Evolutionary conservation across 2,797 vertebrate genomes (phyloP), one percentile per base, ranked within the genome.

Genomic region (Anas bernieri): DNA sequence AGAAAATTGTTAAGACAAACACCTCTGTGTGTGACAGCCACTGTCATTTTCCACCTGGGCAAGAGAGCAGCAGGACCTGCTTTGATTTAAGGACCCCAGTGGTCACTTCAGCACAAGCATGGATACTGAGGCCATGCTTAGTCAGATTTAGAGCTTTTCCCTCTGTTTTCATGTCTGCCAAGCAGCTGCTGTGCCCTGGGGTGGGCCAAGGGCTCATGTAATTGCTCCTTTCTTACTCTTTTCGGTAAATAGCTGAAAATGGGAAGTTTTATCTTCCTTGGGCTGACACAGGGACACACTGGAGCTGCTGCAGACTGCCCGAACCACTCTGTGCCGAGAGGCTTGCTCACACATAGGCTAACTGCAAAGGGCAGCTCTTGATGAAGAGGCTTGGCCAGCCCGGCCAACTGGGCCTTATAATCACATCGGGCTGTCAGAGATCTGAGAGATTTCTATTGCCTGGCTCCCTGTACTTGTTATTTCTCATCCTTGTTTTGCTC

Each of bases 381-480:
- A 93, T 92, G 63, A 82, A 93, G 88, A 90, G n/a, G 52, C 52
- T 86, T 78, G 88, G n/a, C 52, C 5, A 4, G 4, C 50, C 83
- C 76, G n/a, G 46, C 72, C 81, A 79, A 33, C 46, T 58, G 72
- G 37, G 28, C 67, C 62, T 78, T 93, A 39, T 59, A 83, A 88
- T 86, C 76, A 78, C 33, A 46, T 15, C 55, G 78, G 17, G 5
- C 25, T 12, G 3, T 15, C 69, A 78, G 46, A 69, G 41, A 31
- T 78, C 69, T 88, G 66, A 83, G 41, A 73, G 35, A 55, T 31
- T 86, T 93, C 39, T 86, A 37, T 72, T 56, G 33, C 43, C 7
- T 1, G 9, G 7, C 48, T 66, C 31, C 18, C 39, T 31, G 33
- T 43, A 55, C 73, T 72, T 78, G 54, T 63, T 92, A 69, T 91